Evolutionary conservation across 1,140 invertebrate species (phyloP).

Genomic region (Scaptomyza pallida): DNA sequence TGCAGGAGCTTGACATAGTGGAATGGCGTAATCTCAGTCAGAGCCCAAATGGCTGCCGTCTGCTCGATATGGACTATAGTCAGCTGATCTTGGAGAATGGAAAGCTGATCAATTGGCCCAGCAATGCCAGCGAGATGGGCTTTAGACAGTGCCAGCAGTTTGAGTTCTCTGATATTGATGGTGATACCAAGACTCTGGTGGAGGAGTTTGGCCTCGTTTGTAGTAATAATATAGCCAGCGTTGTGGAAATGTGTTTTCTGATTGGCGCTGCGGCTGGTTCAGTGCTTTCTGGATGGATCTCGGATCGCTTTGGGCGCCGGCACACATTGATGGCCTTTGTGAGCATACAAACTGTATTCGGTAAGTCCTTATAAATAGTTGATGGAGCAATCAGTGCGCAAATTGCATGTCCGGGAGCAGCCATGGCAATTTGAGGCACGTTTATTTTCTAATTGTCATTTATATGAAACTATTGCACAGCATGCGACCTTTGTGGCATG

Average conservation of each 20-base stretch:
- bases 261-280: slow-evolving; percentile 89
- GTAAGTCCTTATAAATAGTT: slow-evolving; percentile 60
- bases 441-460: slow-evolving; percentile 77
- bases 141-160: slow-evolving; percentile 86
- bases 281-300: slow-evolving; percentile 88
- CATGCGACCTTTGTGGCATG: background rate
- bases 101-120: slow-evolving; percentile 57
- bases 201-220: slow-evolving; percentile 88
- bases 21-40: slow-evolving; percentile 87
- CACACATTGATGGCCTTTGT: slow-evolving; percentile 87
- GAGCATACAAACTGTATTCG: slow-evolving; percentile 68
- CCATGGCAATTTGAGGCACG: slow-evolving; percentile 50
- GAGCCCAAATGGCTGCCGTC: slow-evolving; percentile 84
- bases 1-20: slow-evolving; percentile 84
- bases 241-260: slow-evolving; percentile 89
- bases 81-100: slow-evolving; percentile 49
- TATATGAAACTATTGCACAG: slow-evolving; percentile 53
- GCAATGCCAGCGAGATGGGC: slow-evolving; percentile 27
- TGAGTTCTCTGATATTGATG: slow-evolving; percentile 87
- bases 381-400: slow-evolving; percentile 28
- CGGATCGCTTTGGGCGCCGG: slow-evolving; percentile 90
- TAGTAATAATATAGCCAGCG: slow-evolving; percentile 85
- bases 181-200: slow-evolving; percentile 86
- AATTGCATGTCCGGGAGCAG: slow-evolving; percentile 34
- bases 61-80: slow-evolving; percentile 77